These are phyloP conservation scores for Myxocyprinus asiaticus DNA, from an alignment of 2,113 vertebrate species.

Conservation along the genomic window DNA sequence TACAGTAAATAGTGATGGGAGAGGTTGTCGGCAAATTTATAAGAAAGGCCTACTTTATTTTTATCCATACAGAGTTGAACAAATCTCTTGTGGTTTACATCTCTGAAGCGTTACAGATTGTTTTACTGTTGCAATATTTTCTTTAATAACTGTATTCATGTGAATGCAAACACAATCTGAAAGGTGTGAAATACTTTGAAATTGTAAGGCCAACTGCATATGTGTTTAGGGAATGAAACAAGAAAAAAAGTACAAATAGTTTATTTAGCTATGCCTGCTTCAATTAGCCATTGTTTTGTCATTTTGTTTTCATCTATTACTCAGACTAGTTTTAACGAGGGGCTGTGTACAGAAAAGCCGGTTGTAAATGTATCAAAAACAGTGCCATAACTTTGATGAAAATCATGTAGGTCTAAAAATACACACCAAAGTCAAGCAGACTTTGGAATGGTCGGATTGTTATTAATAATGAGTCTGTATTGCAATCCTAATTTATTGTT, in stretches of 20 bases:
- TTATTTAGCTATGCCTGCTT: constrained; percentile 74
- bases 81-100: constrained; percentile 65
- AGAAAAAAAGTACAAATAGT: constrained; percentile 40
- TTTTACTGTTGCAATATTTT: constrained; percentile 55
- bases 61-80: constrained; percentile 66
- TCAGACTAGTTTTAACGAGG: neutral
- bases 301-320: constrained; percentile 43
- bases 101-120: constrained; percentile 66
- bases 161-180: constrained; percentile 76
- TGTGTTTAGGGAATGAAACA: constrained; percentile 73
- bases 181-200: constrained; percentile 52
- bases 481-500: constrained; percentile 68
- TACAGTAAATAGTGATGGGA: constrained; percentile 9
- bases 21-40: constrained; percentile 55
- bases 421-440: constrained; percentile 54
- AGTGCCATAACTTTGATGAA: constrained; percentile 75
- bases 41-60: constrained; percentile 69
- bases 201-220: constrained; percentile 65
- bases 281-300: constrained; percentile 70
- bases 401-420: constrained; percentile 61
- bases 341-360: constrained; percentile 49
- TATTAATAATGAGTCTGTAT: constrained; percentile 41
- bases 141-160: constrained; percentile 45
- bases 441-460: constrained; percentile 36
- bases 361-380: constrained; percentile 66